A percentile compares a stretch with the other conserved stretches of the same genome.
Conservation (phyloP, 2,888 invertebrate genomes). For the Pandemis heparana region DNA sequence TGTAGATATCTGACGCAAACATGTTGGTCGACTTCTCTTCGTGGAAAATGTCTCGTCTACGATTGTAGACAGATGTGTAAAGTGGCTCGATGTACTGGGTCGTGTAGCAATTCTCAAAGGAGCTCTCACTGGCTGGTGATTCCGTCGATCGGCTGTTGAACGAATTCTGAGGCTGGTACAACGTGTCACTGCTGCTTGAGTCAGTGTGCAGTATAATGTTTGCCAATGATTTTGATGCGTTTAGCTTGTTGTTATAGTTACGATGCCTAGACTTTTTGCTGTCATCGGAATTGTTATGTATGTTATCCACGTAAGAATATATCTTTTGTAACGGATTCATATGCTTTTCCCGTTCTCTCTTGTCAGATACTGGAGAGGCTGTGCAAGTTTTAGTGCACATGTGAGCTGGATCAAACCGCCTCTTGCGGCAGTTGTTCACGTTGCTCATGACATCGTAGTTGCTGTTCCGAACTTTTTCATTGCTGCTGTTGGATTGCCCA, state of each 20-base stretch:
- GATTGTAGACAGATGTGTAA: slow-evolving; percentile 79
- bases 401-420: slow-evolving; percentile 80
- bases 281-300: slow-evolving; percentile 69
- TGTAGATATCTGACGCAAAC: slow-evolving; percentile 79
- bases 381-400: slow-evolving; percentile 77
- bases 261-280: slow-evolving; percentile 72
- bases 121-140: slow-evolving; percentile 80
- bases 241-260: slow-evolving; percentile 76
- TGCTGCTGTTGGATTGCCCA: slow-evolving; percentile 58
- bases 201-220: slow-evolving; percentile 80
- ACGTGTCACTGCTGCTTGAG: slow-evolving; percentile 80
- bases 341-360: slow-evolving; percentile 68
- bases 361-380: slow-evolving; percentile 57
- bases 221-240: slow-evolving; percentile 81
- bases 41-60: slow-evolving; percentile 76
- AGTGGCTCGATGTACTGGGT: slow-evolving; percentile 80
- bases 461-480: slow-evolving; percentile 70
- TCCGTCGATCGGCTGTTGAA: slow-evolving; percentile 78
- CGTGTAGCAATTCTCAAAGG: slow-evolving; percentile 77
- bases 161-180: slow-evolving; percentile 79
- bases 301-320: slow-evolving; percentile 73
- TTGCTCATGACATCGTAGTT: slow-evolving; percentile 69
- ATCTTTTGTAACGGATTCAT: slow-evolving; percentile 72
- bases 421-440: slow-evolving; percentile 73
- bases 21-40: slow-evolving; percentile 73